A percentile compares a stretch with the other conserved stretches of the same genome.
Evolutionary conservation across 1,140 invertebrate species (phyloP).

Genomic region (Rhyacophila brunnea): DNA sequence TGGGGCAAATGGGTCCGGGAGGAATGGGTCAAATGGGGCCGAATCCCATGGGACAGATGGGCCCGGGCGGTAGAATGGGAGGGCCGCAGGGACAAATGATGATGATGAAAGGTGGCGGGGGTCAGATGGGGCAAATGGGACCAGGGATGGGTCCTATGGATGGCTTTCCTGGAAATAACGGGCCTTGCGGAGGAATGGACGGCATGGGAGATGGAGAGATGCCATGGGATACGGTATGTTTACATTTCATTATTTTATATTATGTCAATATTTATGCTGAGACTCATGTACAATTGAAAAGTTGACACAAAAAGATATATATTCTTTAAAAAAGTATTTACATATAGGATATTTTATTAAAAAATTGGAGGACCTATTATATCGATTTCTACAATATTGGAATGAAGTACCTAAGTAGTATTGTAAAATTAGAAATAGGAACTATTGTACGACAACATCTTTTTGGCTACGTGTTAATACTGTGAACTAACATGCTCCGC

Average conservation of each 20-base stretch:
- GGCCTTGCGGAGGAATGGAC: slow-evolving; percentile 54
- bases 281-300: too few relatives aligned
- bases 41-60: slow-evolving; percentile 44
- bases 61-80: slow-evolving; percentile 47
- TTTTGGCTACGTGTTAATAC: too few relatives aligned
- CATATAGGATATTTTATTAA: too few relatives aligned
- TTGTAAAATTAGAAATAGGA: too few relatives aligned
- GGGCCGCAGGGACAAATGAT: slow-evolving; percentile 47
- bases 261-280: too few relatives aligned
- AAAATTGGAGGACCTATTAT: too few relatives aligned
- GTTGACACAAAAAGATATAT: too few relatives aligned
- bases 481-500: too few relatives aligned
- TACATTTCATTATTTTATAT: slow-evolving; percentile 8
- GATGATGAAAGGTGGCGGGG: slow-evolving; percentile 52
- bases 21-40: slow-evolving; percentile 52
- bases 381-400: too few relatives aligned
- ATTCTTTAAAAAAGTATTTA: too few relatives aligned
- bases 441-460: too few relatives aligned
- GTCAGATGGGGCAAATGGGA: slow-evolving; percentile 49
- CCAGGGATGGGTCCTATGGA: slow-evolving; percentile 51
- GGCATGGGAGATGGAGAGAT: slow-evolving; percentile 56
- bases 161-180: slow-evolving; percentile 53
- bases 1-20: slow-evolving; percentile 41
- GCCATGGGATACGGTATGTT: slow-evolving; percentile 55
- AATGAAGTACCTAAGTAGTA: too few relatives aligned